Base-by-base conservation (phyloP, 2,113 vertebrate species). In the Pandion haliaetus region DNA sequence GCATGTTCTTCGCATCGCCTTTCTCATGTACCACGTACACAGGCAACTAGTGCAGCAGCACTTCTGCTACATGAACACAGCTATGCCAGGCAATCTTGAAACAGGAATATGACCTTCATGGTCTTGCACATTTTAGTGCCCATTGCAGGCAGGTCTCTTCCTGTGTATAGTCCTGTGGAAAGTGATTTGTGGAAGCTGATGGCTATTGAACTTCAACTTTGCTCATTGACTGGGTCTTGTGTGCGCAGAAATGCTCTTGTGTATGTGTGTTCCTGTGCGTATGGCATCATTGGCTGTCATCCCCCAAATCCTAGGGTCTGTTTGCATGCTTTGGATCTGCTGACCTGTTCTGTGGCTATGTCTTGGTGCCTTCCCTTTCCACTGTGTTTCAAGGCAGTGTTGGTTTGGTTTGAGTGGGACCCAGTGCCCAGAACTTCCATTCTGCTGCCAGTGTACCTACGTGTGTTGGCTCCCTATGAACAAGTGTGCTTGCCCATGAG, bases 171-270 rank as follows among this genome's bases (percentile, higher is more conserved):
- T 34, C 85, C 90, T 42, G 62, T 47, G 69, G 65, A 73, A 65
- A 10, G 58, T 54, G 70, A 31, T 79, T 23, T 61, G 57, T 84
- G 71, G 57, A 70, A 90, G 80, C 85, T 66, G 81, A 65, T 90
- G 66, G 87, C 82, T 82, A 1, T 7, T 72, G 77, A 82, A 12
- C 77, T 82, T 55, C 0, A 7, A 1, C 83, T 86, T 65, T 28
- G 70, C 61, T 93, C 45, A 7, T 28, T 72, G 92, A 14, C 61
- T 14, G 47, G 17, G 40, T 34, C 96, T 91, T 8, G 16, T 15
- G 31, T 25, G 25, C 0, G 0, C 1, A 0, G 45, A 57, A 50
- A 9, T 11, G 23, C 44, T n/a, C 14, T 42, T 0, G 0, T 10
- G 50, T 20, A 7, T 13, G n/a, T 66, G 32, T 34, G 2, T 81